phyloP scores from a whole-genome alignment of 2,888 invertebrate genomes.

The Myopa testacea region DNA sequence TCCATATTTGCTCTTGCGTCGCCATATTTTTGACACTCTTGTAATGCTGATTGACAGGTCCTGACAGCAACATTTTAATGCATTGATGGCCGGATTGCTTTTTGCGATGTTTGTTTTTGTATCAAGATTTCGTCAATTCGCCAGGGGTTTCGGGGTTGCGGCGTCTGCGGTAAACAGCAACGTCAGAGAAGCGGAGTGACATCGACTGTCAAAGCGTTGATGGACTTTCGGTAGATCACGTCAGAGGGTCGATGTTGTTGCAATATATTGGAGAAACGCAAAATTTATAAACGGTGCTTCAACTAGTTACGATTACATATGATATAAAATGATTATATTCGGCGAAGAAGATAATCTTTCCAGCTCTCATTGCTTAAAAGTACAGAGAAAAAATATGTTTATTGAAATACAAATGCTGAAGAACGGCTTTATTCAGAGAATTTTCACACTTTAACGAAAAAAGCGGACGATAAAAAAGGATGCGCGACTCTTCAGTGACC shows the following conservation, averaged over 20 bases:
- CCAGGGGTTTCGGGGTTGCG: not conserved
- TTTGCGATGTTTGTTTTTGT: not conserved
- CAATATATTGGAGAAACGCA: too few species aligned
- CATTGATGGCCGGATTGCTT: not conserved
- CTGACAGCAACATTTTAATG: conserved; percentile 27
- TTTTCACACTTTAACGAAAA: not conserved
- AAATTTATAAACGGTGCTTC: too few species aligned
- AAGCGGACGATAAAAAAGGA: not conserved
- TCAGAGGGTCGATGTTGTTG: too few species aligned
- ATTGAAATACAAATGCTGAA: not conserved
- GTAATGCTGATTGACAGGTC: conserved; percentile 38
- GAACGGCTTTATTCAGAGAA: not conserved
- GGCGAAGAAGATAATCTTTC: too few species aligned
- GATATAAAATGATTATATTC: too few species aligned
- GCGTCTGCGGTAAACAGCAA: not conserved
- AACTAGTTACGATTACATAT: too few species aligned
- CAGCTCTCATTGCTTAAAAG: too few species aligned
- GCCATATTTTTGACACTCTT: conserved; percentile 19
- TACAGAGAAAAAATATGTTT: not conserved
- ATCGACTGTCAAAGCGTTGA: not conserved
- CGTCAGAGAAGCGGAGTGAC: conserved; percentile 1
- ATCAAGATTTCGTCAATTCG: not conserved
- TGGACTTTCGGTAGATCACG: not conserved
- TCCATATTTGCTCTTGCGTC: not conserved
- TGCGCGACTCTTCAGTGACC: too few species aligned